A percentile compares a stretch with the other conserved stretches of the same genome.
phyloP scores from a whole-genome alignment of 2,797 vertebrate genomes.

The Columba guinea region DNA sequence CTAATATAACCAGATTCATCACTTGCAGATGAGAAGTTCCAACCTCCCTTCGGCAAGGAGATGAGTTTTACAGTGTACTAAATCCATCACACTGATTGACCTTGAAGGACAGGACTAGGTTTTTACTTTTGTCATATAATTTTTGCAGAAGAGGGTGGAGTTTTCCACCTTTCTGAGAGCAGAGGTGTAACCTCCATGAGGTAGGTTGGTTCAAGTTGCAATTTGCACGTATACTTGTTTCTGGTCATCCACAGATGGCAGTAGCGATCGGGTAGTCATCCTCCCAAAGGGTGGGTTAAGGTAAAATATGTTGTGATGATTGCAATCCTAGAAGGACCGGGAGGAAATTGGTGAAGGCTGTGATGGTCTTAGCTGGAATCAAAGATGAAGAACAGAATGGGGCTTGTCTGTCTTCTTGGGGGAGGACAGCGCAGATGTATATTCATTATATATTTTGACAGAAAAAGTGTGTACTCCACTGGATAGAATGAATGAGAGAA shows the following conservation, averaged over 20 bases:
- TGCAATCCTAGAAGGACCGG: neutral
- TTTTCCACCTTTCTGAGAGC: neutral
- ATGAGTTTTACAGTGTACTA: neutral
- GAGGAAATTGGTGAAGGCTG: neutral
- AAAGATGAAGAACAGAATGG: neutral
- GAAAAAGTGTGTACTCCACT: neutral
- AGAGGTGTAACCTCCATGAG: neutral
- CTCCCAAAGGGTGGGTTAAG: neutral
- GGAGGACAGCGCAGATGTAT: neutral
- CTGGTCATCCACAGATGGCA: neutral
- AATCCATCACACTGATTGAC: neutral
- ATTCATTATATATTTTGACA: neutral
- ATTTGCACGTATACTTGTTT: neutral
- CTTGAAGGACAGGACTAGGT: neutral
- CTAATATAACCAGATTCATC: neutral
- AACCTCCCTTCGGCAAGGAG: neutral
- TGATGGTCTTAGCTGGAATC: neutral
- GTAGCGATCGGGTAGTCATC: neutral
- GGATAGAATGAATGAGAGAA: neutral
- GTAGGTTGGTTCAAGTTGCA: neutral
- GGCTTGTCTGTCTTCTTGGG: neutral
- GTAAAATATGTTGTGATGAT: neutral
- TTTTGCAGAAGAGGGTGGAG: neutral
- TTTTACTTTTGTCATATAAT: neutral
- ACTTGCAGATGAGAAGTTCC: neutral